Base-by-base conservation (phyloP, 2,113 vertebrate species). In the Pygathrix nemaeus region DNA sequence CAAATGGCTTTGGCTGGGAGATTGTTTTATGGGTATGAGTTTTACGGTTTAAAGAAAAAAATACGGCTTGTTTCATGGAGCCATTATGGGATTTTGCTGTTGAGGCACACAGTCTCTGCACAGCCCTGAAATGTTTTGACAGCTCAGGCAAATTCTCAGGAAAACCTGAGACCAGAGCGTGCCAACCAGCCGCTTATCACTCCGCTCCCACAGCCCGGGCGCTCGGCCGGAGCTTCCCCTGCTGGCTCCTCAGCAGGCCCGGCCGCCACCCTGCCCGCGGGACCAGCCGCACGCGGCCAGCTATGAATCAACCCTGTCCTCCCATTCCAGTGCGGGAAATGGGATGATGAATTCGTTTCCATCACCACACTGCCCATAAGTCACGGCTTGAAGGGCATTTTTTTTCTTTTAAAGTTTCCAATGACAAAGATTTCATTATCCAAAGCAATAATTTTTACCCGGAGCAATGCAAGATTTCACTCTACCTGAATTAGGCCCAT, bases 371-470 rank as follows among this genome's bases (percentile, higher is more conserved):
- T 98, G 98, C 98, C 98, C 97, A 96, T 98, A 99, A 99, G 97
- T 98, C 98, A 98, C 52, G 72, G 92, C 93, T 96, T 96, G 96
- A 97, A 97, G 85, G 97, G 92, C 80, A n/a, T 94, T 98, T 98
- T 90, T 76, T 96, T 79, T 45, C 78, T 66, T 94, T 83, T 48
- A 21, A 98, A 98, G 98, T 98, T 98, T 98, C 96, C 98, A 98
- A 94, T 96, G 98, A 99, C 98, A 98, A 99, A 98, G 98, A 98
- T 99, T 99, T 99, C 99, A 99, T 99, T 99, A 99, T 98, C 97
- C 98, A 12, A 96, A 98, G 97, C 93, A 98, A 98, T 99, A 99
- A 98, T 99, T 99, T 98, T 98, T 98, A 98, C 95, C 96, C 82
- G 55, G 97, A 0, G 0, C 91, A 93, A 87, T 93, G 96, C 96